phyloP scores from a whole-genome alignment of 2,888 invertebrate species.

The Bibio marci region DNA sequence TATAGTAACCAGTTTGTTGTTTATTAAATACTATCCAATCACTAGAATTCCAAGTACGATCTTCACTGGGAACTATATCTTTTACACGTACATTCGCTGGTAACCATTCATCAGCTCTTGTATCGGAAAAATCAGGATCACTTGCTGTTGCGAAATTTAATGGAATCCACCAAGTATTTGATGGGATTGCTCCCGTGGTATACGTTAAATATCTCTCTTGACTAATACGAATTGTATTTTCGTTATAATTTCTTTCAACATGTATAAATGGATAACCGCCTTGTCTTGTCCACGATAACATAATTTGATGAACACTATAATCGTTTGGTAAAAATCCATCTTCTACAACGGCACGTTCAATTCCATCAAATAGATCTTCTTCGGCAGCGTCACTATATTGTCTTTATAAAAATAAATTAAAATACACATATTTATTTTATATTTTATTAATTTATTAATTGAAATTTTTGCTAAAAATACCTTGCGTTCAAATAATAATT shows the following conservation, averaged over 20 bases:
- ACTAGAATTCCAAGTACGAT: not conserved
- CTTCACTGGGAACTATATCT: not conserved
- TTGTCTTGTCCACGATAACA: conserved; percentile 37
- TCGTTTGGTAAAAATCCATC: conserved; percentile 8
- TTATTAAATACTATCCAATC: conserved; percentile 34
- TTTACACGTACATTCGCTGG: not conserved
- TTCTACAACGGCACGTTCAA: conserved; percentile 18
- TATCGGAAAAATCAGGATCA: conserved; percentile 20
- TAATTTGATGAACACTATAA: conserved; percentile 27
- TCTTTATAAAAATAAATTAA: conserved; percentile 13
- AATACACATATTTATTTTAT: not conserved
- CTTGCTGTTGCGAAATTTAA: conserved; percentile 19
- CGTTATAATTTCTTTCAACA: conserved; percentile 15
- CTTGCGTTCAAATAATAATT: conserved; percentile 26
- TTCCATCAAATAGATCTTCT: conserved; percentile 18
- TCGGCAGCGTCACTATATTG: conserved; percentile 23
- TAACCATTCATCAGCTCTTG: conserved; percentile 14
- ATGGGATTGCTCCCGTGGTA: not conserved
- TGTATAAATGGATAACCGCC: conserved; percentile 35
- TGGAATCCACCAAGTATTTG: conserved; percentile 20
- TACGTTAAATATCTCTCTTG: not conserved
- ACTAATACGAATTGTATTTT: not conserved
- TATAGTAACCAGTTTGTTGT: conserved; percentile 34
- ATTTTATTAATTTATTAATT: not conserved
- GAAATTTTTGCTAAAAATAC: conserved; percentile 21